Evolutionary conservation across 1,140 invertebrate genomes (phyloP).

Genomic region (Achroia grisella): DNA sequence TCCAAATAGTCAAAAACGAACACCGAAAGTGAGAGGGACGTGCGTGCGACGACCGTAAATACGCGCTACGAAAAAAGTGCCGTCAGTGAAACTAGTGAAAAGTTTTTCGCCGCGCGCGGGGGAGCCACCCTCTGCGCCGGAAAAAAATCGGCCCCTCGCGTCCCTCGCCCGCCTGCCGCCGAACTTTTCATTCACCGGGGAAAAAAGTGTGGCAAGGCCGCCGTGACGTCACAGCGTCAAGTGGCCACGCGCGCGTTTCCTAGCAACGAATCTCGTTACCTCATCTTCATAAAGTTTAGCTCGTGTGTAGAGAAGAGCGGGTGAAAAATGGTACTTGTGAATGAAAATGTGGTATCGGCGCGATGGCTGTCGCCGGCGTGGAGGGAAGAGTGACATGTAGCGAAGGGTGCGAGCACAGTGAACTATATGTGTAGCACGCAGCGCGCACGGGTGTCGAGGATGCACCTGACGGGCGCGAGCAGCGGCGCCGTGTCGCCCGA

Average conservation of each 20-base stretch:
- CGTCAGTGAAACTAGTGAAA: constrained; percentile 70
- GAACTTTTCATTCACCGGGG: constrained; percentile 77
- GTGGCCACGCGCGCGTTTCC: constrained; percentile 69
- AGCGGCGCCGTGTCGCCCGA: constrained; percentile 70
- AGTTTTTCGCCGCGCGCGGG: constrained; percentile 64
- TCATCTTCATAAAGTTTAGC: constrained; percentile 21
- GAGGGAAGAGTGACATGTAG: constrained; percentile 54
- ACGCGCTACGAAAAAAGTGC: constrained; percentile 59
- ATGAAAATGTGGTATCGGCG: constrained; percentile 19
- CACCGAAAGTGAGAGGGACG: constrained; percentile 51
- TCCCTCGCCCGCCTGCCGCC: constrained; percentile 50
- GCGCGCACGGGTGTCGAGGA: constrained; percentile 61
- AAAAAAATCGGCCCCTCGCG: constrained; percentile 69
- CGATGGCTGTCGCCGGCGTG: constrained; percentile 29
- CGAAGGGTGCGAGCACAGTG: constrained; percentile 19
- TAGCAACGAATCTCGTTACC: constrained; percentile 65
- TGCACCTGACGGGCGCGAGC: constrained; percentile 75
- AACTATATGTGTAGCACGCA: constrained; percentile 65
- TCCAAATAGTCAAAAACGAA: constrained; percentile 26
- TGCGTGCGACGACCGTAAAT: constrained; percentile 58
- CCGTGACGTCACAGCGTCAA: constrained; percentile 75
- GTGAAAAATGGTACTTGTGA: constrained; percentile 22
- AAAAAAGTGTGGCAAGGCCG: constrained; percentile 76
- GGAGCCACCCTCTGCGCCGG: constrained; percentile 57
- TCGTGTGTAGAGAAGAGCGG: constrained; percentile 13